Percentiles rank a stretch among this genome's conserved stretches.
phyloP scores from a whole-genome alignment of 2,888 invertebrate species.

The Plagodis dolabraria region DNA sequence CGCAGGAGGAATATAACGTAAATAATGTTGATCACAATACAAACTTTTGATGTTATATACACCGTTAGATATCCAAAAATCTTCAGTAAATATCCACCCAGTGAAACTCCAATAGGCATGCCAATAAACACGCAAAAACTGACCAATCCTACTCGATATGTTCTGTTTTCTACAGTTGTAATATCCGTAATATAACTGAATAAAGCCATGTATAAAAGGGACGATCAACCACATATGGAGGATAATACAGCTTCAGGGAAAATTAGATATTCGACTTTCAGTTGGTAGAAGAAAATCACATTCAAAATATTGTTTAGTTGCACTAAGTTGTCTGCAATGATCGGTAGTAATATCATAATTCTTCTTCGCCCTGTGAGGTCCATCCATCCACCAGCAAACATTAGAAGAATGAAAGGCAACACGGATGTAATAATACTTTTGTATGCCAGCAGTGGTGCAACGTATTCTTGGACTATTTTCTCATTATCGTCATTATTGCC shows the following conservation, averaged over 20 bases:
- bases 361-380: conserved; percentile 68
- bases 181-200: conserved; percentile 73
- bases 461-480: conserved; percentile 84
- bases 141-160: conserved; percentile 71
- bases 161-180: conserved; percentile 67
- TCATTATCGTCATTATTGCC: conserved; percentile 77
- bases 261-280: conserved; percentile 59
- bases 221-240: conserved; percentile 44
- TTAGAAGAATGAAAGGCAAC: conserved; percentile 88
- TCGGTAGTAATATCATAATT: conserved; percentile 68
- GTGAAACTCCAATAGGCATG: conserved; percentile 35
- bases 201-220: conserved; percentile 62
- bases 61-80: conserved; percentile 49
- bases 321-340: conserved; percentile 60
- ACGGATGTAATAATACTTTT: conserved; percentile 89
- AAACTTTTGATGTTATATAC: conserved; percentile 11
- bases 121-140: conserved; percentile 37
- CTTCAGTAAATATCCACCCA: conserved; percentile 36
- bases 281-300: conserved; percentile 57
- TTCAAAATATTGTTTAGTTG: conserved; percentile 56
- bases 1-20: conserved; percentile 17
- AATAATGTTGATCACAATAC: conserved; percentile 5
- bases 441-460: conserved; percentile 89
- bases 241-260: conserved; percentile 57
- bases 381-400: conserved; percentile 80